Percentiles rank a stretch among this genome's conserved stretches.
Conservation (phyloP, 2,888 invertebrate genomes). For the Microplitis manilae region DNA sequence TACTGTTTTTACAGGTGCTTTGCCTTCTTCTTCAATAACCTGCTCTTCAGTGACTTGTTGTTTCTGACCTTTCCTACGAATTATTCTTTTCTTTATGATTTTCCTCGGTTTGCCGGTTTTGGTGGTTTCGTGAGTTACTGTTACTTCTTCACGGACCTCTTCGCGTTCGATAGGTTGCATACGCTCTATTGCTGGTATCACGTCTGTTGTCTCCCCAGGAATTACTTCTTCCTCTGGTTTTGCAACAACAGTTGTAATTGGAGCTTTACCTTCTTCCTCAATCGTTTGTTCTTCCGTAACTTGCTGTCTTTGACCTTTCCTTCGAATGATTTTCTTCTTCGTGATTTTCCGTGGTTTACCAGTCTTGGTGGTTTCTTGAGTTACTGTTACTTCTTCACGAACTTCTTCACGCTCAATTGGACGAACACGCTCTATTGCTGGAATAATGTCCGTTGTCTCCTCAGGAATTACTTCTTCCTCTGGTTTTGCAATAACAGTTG, state of each 20-base stretch:
- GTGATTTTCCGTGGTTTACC: constrained; percentile 58
- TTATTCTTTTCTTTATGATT: constrained; percentile 67
- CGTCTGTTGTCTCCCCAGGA: constrained; percentile 39
- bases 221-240: constrained; percentile 55
- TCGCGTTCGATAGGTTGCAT: constrained; percentile 54
- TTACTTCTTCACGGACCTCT: constrained; percentile 52
- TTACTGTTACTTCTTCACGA: constrained; percentile 66
- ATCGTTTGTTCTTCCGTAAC: constrained; percentile 69
- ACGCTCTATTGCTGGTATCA: constrained; percentile 34
- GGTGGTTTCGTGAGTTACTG: constrained; percentile 57
- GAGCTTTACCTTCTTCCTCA: constrained; percentile 65
- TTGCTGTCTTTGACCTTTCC: constrained; percentile 69
- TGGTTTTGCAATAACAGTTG: constrained; percentile 57
- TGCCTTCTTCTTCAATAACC: constrained; percentile 68
- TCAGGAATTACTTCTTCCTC: constrained; percentile 49
- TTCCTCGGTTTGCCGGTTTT: constrained; percentile 53
- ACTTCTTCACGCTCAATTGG: constrained; percentile 56
- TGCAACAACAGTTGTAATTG: constrained; percentile 64
- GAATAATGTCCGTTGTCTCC: constrained; percentile 40
- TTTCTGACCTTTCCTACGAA: constrained; percentile 67
- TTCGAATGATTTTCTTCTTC: constrained; percentile 69
- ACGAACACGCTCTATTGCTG: constrained; percentile 25
- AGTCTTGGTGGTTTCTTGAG: constrained; percentile 48
- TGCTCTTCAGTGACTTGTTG: constrained; percentile 71
- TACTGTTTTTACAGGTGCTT: constrained; percentile 66